Evolutionary conservation across 2,888 invertebrate genomes (phyloP).

Genomic region (Drosophila ezoana): DNA sequence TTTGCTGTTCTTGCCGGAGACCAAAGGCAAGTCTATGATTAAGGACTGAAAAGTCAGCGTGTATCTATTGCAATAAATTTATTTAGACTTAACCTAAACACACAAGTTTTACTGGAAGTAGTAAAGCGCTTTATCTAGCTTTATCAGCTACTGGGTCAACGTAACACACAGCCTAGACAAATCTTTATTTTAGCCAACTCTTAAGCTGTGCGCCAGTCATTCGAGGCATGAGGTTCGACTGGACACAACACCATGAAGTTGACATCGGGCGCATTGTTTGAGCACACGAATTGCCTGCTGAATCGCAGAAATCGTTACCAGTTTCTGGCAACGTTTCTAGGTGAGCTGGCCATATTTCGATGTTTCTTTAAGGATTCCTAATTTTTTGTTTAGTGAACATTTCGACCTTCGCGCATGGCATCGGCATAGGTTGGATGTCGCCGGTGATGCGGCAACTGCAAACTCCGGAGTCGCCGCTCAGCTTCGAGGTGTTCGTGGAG

Average conservation of each 20-base stretch:
- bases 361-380: background rate
- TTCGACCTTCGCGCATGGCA: slow-evolving; percentile 76
- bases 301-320: slow-evolving; percentile 59
- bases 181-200: slow-evolving; percentile 12
- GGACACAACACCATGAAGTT: slow-evolving; percentile 47
- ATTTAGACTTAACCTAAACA: background rate
- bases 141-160: slow-evolving; percentile 27
- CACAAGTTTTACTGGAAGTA: slow-evolving; percentile 26
- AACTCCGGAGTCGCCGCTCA: slow-evolving; percentile 55
- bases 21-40: slow-evolving; percentile 81
- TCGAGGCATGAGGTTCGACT: slow-evolving; percentile 15
- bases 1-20: slow-evolving; percentile 78
- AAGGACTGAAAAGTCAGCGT: slow-evolving; percentile 55
- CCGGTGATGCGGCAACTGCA: slow-evolving; percentile 73
- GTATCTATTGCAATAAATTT: slow-evolving; percentile 34
- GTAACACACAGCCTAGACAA: background rate
- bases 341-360: slow-evolving; percentile 31
- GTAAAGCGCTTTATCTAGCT: slow-evolving; percentile 16
- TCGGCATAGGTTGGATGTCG: slow-evolving; percentile 79
- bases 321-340: slow-evolving; percentile 57
- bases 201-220: slow-evolving; percentile 6
- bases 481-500: slow-evolving; percentile 51
- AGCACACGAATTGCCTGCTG: slow-evolving; percentile 46
- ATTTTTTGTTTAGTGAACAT: slow-evolving; percentile 65
- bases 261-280: slow-evolving; percentile 27